Percentiles rank a stretch among this genome's conserved stretches.
These are phyloP conservation scores for Scaptomyza cyrtandrae DNA, from an alignment of 2,888 invertebrate species.

Conservation along the genomic window DNA sequence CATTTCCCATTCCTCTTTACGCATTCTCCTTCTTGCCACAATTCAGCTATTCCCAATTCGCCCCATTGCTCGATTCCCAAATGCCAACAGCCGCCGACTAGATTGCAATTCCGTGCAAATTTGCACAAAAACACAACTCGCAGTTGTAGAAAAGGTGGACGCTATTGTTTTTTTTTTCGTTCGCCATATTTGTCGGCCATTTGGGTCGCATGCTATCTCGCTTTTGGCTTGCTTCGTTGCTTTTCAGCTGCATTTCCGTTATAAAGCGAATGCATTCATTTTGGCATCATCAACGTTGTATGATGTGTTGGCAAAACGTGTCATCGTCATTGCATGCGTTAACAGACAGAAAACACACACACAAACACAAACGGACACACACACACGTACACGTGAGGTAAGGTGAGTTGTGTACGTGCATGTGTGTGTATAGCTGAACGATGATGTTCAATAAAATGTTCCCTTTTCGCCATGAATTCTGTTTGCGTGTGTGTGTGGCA, in stretches of 20 bases:
- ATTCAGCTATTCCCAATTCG: constrained; percentile 7
- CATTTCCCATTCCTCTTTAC: neutral
- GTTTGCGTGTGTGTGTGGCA: constrained; percentile 13
- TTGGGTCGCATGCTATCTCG: constrained; percentile 28
- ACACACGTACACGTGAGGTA: neutral
- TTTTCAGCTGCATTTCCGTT: constrained; percentile 60
- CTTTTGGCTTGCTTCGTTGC: neutral
- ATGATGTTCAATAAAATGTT: constrained; percentile 60
- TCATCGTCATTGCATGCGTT: constrained; percentile 53
- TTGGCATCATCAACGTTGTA: constrained; percentile 61
- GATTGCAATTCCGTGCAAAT: constrained; percentile 62
- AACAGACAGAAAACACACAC: constrained; percentile 8
- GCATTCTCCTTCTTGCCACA: neutral
- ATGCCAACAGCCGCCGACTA: constrained; percentile 14
- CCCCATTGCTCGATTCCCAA: neutral
- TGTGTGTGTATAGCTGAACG: constrained; percentile 23
- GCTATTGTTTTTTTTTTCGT: constrained; percentile 47
- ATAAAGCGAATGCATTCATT: constrained; percentile 66
- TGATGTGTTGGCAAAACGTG: constrained; percentile 79
- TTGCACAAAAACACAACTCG: constrained; percentile 64
- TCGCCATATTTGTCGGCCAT: constrained; percentile 70
- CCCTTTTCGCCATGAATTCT: constrained; percentile 15
- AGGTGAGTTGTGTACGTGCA: constrained; percentile 3
- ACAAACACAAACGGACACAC: neutral
- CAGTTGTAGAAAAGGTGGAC: constrained; percentile 24